These are phyloP conservation scores for Neogale vison DNA, from an alignment of 2,113 vertebrate genomes.

Conservation along the genomic window DNA sequence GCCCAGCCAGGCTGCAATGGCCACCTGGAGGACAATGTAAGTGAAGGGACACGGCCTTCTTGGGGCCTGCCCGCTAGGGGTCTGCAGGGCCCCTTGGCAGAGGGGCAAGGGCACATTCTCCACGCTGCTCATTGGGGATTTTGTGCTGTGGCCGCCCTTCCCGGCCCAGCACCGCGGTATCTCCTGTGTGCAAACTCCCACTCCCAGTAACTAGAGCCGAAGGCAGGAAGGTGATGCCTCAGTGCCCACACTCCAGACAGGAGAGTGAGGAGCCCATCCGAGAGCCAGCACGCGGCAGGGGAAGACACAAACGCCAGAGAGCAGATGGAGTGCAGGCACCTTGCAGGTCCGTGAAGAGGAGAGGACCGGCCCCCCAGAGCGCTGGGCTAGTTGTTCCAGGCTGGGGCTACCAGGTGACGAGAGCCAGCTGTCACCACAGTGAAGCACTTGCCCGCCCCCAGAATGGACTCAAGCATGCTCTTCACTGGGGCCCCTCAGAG, in stretches of 20 bases:
- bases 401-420: too few relatives aligned
- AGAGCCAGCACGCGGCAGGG: background rate
- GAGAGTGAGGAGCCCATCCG: background rate
- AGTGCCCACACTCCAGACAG: background rate
- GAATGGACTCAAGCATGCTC: background rate
- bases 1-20: slow-evolving; percentile 94
- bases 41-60: slow-evolving; percentile 3
- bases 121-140: background rate
- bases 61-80: background rate
- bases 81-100: too few relatives aligned
- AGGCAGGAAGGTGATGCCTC: background rate
- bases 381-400: too few relatives aligned
- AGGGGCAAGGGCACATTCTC: background rate
- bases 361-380: accelerated
- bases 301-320: background rate
- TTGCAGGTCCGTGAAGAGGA: background rate
- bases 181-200: too few relatives aligned
- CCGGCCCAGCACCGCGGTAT: background rate
- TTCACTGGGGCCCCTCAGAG: accelerated
- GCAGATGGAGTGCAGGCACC: accelerated
- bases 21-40: slow-evolving; percentile 95
- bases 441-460: background rate
- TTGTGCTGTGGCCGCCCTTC: background rate
- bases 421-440: too few relatives aligned
- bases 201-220: background rate